A percentile compares a stretch with the other conserved stretches of the same genome.
phyloP scores from a whole-genome alignment of 2,113 vertebrate species.

The Terrapene triunguis region DNA sequence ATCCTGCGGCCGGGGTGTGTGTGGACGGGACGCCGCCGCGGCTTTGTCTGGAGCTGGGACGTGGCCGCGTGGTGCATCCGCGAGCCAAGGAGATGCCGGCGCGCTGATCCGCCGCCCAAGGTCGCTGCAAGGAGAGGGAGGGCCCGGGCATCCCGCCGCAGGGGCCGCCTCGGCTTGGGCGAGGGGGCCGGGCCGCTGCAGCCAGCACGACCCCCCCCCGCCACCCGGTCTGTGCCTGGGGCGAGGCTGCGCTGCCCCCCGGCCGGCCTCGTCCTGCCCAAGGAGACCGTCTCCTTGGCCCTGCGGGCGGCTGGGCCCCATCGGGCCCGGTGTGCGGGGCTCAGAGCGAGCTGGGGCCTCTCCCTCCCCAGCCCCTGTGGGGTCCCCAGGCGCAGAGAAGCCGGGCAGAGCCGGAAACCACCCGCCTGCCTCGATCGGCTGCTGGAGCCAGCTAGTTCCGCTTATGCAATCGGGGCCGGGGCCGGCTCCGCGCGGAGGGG shows the following conservation, averaged over 20 bases:
- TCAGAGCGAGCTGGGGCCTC: background rate
- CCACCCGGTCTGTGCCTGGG: too few relatives aligned
- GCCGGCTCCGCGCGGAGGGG: too few relatives aligned
- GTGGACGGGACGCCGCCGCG: too few relatives aligned
- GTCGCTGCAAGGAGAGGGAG: conserved; percentile 60
- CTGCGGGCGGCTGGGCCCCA: too few relatives aligned
- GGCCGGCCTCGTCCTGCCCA: background rate
- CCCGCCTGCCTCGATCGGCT: background rate
- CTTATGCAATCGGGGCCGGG: background rate
- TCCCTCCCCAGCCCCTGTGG: background rate
- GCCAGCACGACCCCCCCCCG: background rate
- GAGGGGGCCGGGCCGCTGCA: too few relatives aligned
- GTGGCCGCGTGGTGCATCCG: background rate
- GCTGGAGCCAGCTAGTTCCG: background rate
- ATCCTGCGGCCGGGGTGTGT: background rate
- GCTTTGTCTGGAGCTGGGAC: background rate
- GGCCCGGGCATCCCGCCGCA: background rate
- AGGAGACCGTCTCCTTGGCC: background rate
- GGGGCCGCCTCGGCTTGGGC: too few relatives aligned
- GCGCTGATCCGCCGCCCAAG: conserved; percentile 13
- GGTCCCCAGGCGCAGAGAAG: too few relatives aligned
- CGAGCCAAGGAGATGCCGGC: background rate
- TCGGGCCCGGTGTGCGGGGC: background rate
- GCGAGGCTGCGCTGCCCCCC: background rate
- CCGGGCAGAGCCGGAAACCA: background rate